A percentile compares a stretch with the other conserved stretches of the same genome.
These are phyloP conservation scores for Lichenostomus cassidix DNA, from an alignment of 2,113 vertebrate species.

Conservation along the genomic window DNA sequence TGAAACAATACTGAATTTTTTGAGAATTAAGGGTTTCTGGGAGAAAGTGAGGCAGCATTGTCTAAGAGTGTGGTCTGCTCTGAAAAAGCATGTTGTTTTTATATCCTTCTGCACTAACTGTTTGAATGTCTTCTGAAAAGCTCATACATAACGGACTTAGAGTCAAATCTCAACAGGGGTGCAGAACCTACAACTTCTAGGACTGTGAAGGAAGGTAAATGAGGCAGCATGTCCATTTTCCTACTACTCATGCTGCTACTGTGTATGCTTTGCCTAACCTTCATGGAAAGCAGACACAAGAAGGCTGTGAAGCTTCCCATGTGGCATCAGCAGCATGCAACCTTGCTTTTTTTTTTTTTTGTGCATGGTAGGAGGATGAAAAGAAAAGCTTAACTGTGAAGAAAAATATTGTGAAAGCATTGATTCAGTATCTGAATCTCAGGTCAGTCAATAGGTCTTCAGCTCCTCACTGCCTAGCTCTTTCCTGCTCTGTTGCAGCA, in stretches of 20 bases:
- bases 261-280: neutral
- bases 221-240: neutral
- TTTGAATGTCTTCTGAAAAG: neutral
- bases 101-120: neutral
- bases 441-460: neutral
- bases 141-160: neutral
- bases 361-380: neutral
- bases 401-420: neutral
- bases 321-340: neutral
- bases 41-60: neutral
- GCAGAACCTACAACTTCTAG: neutral
- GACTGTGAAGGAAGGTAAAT: neutral
- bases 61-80: neutral
- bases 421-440: neutral
- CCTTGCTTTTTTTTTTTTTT: accelerated
- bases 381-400: neutral
- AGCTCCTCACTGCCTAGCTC: neutral
- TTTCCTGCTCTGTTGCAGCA: neutral
- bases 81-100: neutral
- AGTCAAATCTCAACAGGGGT: neutral
- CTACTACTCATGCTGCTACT: neutral
- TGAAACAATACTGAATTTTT: neutral
- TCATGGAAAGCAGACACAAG: accelerated
- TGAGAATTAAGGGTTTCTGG: neutral
- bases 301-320: neutral